phyloP scores from a whole-genome alignment of 2,113 vertebrate species.

The Paradoxurus hermaphroditus region DNA sequence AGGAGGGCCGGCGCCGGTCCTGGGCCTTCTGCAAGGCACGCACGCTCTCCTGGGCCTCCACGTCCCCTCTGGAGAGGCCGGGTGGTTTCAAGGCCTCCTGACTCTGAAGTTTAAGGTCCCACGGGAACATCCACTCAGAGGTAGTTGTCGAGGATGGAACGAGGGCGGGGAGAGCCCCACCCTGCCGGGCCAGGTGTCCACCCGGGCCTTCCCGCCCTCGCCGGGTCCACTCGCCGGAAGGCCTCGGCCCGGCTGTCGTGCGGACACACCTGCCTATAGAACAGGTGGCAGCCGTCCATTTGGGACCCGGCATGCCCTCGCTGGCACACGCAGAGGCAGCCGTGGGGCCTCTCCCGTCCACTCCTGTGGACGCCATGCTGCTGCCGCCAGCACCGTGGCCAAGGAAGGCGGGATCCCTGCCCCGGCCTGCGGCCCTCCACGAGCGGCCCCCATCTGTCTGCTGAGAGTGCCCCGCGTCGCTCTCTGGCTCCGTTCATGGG shows the following conservation, averaged over 20 bases:
- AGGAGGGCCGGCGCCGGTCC: fast-evolving
- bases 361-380: background rate
- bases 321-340: fast-evolving
- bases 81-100: too few species aligned
- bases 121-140: fast-evolving
- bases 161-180: fast-evolving
- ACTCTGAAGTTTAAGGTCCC: background rate
- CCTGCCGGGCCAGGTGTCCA: fast-evolving
- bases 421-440: fast-evolving
- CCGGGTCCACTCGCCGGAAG: fast-evolving
- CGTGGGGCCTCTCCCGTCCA: fast-evolving
- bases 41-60: background rate
- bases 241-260: fast-evolving
- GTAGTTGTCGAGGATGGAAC: fast-evolving
- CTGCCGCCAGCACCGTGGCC: background rate
- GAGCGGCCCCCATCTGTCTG: fast-evolving
- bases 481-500: fast-evolving
- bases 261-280: background rate
- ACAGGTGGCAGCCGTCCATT: fast-evolving
- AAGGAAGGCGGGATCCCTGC: fast-evolving
- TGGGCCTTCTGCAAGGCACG: fast-evolving
- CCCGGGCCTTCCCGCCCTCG: fast-evolving
- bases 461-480: fast-evolving
- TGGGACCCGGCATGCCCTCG: fast-evolving
- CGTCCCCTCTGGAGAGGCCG: background rate